phyloP scores from a whole-genome alignment of 37 sponge, comb jelly and placozoan genomes.

The Crambe crambe region DNA sequence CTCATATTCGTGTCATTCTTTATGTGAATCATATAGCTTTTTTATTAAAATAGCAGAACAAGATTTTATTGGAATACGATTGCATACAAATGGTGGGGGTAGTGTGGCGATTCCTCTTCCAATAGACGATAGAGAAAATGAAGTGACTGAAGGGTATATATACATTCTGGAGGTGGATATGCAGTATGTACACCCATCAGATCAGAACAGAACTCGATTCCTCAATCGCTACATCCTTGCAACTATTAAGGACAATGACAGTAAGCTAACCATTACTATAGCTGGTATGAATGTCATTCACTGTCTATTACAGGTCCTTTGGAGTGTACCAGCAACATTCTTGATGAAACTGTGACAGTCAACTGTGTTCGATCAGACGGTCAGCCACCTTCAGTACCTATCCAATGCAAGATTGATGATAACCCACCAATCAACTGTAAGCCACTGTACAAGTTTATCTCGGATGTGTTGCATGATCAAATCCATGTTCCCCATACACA shows the following conservation, averaged over 20 bases:
- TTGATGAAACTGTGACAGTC: background rate
- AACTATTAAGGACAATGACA: slow-evolving; percentile 9
- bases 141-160: slow-evolving; percentile 10
- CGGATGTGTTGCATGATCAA: too few species aligned
- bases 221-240: background rate
- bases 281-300: background rate
- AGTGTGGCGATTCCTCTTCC: background rate
- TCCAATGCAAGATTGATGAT: background rate
- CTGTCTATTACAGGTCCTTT: background rate
- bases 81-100: background rate
- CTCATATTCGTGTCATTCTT: too few species aligned
- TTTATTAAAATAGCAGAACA: too few species aligned
- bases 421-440: background rate
- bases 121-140: background rate
- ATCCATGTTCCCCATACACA: background rate
- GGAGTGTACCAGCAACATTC: background rate
- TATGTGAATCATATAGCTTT: too few species aligned
- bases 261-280: background rate
- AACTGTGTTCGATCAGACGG: background rate
- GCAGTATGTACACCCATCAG: background rate
- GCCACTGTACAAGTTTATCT: background rate
- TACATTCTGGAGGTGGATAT: background rate
- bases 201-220: background rate
- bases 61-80: too few species aligned
- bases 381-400: background rate